Evolutionary conservation across 2,888 invertebrate species (phyloP).

Genomic region (Linyphia triangularis): DNA sequence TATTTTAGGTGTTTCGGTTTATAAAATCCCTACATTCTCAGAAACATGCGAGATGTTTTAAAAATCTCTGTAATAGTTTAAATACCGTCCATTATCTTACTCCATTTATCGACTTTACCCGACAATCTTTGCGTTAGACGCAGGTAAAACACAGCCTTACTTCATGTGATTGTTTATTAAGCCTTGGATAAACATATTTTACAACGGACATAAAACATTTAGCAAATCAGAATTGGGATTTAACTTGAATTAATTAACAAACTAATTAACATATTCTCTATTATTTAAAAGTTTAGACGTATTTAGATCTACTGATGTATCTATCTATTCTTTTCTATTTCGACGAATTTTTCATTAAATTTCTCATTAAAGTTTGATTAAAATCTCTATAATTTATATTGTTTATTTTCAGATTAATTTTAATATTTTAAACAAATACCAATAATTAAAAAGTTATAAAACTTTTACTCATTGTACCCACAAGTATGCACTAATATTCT

Average conservation of each 20-base stretch:
- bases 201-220: conserved; percentile 25
- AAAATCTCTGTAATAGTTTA: conserved; percentile 67
- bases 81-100: conserved; percentile 72
- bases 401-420: too few relatives aligned
- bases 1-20: neutral
- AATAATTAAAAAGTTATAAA: too few relatives aligned
- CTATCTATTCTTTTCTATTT: too few relatives aligned
- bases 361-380: too few relatives aligned
- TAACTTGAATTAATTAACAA: neutral
- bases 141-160: conserved; percentile 73
- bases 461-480: too few relatives aligned
- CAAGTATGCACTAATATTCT: too few relatives aligned
- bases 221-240: neutral
- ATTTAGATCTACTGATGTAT: too few relatives aligned
- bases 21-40: neutral
- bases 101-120: conserved; percentile 74
- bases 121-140: conserved; percentile 74
- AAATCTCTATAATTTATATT: too few relatives aligned
- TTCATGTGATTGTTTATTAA: conserved; percentile 71
- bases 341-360: neutral
- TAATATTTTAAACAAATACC: too few relatives aligned
- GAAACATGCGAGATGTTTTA: conserved; percentile 19
- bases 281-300: neutral
- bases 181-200: conserved; percentile 64
- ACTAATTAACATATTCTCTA: neutral